Evolutionary conservation across 2,113 vertebrate species (phyloP), one percentile per base, ranked within the genome.

Genomic region (Petrocephalus microphthalmus): DNA sequence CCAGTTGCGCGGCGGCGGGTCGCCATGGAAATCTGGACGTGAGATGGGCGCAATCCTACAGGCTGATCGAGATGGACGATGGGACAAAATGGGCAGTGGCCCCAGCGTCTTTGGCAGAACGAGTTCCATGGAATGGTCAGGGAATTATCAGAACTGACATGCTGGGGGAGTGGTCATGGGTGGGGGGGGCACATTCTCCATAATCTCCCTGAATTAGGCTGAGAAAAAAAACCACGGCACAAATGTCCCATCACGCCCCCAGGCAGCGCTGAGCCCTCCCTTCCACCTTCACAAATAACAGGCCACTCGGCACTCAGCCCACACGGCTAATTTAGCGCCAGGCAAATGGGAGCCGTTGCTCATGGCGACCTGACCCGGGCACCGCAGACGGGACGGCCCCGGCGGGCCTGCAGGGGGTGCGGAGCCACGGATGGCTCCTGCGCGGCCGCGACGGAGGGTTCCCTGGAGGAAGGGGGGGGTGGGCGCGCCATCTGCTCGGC

Each of bases 361-460:
- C 94, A 95, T 94, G 91, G 90, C 94, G 92, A 95, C 90, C 92
- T 91, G 92, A 94, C 89, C 93, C 93, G 93, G 95, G 93, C 93
- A 89, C 91, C 92, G 92, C 93, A 95, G 94, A 94, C 94, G 94
- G 94, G 93, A 94, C 92, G 93, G 91, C 93, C 92, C 91, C 91
- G 88, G 89, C 0, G 67, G 91, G 94, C 90, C 92, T 93, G 95
- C 94, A 92, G 94, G 93, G 88, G 91, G n/a, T 88, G 91, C 78
- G 90, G 88, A 89, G 52, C 52, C 10, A 8, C 13, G 33, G 74
- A 42, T 37, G 3, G 8, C 54, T 37, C 56, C 29, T 4, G 49
- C 37, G 93, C 37, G 91, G 87, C 81, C 91, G 93, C 92, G 94
- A 94, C 91, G 92, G 94, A 93, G 91, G 90, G 92, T 90, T 90